Evolutionary conservation across 2,888 invertebrate species (phyloP), one percentile per base, ranked within the genome.

Genomic region (Nesidiocoris tenuis): DNA sequence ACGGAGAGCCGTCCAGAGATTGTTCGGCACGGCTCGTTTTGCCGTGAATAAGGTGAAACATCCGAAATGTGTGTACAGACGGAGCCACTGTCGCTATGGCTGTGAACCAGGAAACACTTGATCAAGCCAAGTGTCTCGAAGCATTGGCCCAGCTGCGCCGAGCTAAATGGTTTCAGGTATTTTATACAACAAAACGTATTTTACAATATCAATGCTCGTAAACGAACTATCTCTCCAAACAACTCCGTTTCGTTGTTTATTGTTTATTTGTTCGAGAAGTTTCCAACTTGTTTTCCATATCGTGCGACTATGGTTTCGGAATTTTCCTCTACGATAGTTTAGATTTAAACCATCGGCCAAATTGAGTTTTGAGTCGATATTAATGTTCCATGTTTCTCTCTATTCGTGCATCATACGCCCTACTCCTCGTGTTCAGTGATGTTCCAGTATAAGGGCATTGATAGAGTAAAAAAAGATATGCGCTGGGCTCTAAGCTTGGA

Each of bases 101-200:
- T 74, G 64, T 66, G 64, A 66, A 65, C 65, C 76, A 87, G 86
- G 89, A 89, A 83, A 88, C 89, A 81, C 89, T 90, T 88, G 97
- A 97, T 88, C 77, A 79, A 76, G 79, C 79, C 76, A 96, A 96
- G 89, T 98, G 98, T 91, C 93, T 99, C 89, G 93, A 96, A 90
- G 98, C 98, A 89, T 93, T 99, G 89, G 98, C 98, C 88, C 95
- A 96, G 88, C 93, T 99, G 87, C 95, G 99, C 89, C 98, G 97
- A 91, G 96, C 98, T 89, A 99, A 99, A 90, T 99, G 98, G 98
- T 99, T 98, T 93, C 98, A 98, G 95, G 96, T 96, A 79, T 77
- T 70, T 75, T 65, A 74, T 61, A 66, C 21, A 74, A 39, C 39
- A 39, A 39, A 71, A 56, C 59, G 75, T 79, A 70, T 77, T 75